phyloP scores from a whole-genome alignment of 2,797 vertebrate genomes.

The Notoglanidium macrostoma region DNA sequence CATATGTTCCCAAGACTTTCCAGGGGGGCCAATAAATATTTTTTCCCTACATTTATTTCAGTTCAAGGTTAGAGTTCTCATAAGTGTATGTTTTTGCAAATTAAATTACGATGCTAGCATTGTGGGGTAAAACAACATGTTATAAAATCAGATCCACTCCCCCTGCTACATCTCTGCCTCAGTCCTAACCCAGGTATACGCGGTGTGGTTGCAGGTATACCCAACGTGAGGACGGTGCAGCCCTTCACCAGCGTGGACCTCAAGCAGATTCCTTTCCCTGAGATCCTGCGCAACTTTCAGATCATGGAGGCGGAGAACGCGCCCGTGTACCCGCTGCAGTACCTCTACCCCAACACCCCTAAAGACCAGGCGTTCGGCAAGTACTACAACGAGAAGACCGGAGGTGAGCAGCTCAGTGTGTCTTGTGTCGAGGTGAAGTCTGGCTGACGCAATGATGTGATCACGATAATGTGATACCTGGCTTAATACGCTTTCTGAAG shows the following conservation, averaged over 20 bases:
- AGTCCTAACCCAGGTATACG: neutral
- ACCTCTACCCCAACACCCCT: constrained; percentile 82
- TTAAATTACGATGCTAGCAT: neutral
- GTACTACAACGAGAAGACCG: constrained; percentile 78
- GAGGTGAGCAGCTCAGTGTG: constrained; percentile 63
- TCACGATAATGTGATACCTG: neutral
- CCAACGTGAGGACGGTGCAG: constrained; percentile 77
- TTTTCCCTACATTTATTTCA: neutral
- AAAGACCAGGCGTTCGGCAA: constrained; percentile 85
- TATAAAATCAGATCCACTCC: too few species aligned
- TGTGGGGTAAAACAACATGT: too few species aligned
- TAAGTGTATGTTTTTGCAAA: neutral
- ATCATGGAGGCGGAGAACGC: constrained; percentile 81
- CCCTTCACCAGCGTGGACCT: constrained; percentile 86
- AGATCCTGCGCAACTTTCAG: constrained; percentile 89
- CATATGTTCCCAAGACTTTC: too few species aligned
- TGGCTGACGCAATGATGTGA: neutral
- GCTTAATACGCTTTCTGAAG: too few species aligned
- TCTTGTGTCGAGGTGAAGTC: neutral
- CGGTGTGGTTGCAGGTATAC: constrained; percentile 66
- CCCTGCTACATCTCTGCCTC: neutral
- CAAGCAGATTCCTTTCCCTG: constrained; percentile 81
- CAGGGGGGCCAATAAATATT: neutral
- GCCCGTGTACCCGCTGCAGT: constrained; percentile 85
- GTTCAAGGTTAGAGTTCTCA: neutral